A percentile compares a stretch with the other conserved stretches of the same genome.
These are phyloP conservation scores for Galbula dea DNA, from an alignment of 2,113 vertebrate species.

Conservation along the genomic window DNA sequence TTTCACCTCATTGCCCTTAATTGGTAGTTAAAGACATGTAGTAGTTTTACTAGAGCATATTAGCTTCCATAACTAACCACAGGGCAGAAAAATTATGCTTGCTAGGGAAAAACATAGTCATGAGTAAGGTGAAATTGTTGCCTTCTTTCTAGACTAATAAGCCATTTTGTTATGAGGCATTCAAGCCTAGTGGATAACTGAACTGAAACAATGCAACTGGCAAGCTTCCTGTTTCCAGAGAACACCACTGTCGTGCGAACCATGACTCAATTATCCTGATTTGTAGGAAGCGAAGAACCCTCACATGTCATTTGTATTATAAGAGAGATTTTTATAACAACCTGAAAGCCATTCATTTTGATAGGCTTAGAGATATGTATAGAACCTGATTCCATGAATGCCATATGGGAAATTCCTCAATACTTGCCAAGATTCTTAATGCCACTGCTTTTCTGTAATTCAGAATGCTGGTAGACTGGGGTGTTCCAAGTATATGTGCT, in stretches of 20 bases:
- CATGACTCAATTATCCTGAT: background rate
- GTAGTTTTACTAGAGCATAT: background rate
- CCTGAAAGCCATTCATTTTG: background rate
- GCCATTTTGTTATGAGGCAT: background rate
- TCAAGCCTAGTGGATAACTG: background rate
- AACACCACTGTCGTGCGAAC: background rate
- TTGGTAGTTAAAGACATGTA: background rate
- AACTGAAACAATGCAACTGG: background rate
- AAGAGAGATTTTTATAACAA: background rate
- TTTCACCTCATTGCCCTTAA: background rate
- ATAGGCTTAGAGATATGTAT: background rate
- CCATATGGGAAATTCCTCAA: background rate
- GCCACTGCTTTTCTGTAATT: background rate
- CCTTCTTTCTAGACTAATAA: background rate
- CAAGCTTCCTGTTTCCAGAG: background rate
- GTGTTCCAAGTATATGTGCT: background rate
- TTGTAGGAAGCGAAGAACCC: background rate
- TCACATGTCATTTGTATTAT: background rate
- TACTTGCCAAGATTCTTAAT: background rate
- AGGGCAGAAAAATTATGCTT: background rate
- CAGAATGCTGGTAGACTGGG: background rate
- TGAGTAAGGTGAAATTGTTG: background rate
- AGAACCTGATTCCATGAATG: background rate
- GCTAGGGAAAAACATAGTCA: background rate
- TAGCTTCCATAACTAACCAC: background rate